Evolutionary conservation across 2,797 vertebrate genomes (phyloP).

Genomic region (Enteromius mattozi): DNA sequence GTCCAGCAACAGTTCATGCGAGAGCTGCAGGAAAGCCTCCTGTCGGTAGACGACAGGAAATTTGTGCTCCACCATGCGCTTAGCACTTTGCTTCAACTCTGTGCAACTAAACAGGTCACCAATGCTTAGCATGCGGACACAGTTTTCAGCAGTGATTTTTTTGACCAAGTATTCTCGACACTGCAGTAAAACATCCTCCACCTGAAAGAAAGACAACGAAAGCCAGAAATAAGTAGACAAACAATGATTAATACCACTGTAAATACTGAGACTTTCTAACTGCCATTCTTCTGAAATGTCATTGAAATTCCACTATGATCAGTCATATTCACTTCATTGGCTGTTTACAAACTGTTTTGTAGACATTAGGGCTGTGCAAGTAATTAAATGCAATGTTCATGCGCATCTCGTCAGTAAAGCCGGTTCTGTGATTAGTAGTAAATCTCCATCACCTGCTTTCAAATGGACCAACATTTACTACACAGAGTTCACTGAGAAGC

Average conservation of each 20-base stretch:
- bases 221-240: not conserved
- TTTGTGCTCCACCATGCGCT: conserved; percentile 99
- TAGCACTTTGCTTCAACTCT: conserved; percentile 95
- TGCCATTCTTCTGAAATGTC: not conserved
- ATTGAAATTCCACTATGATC: not conserved
- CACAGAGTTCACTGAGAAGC: no score
- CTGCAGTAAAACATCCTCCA: conserved; percentile 93
- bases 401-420: no score
- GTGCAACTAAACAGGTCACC: conserved; percentile 96
- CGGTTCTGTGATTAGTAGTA: no score
- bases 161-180: conserved; percentile 98
- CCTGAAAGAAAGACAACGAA: conserved; percentile 75
- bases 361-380: no score
- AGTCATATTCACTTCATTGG: not conserved
- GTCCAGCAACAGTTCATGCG: conserved; percentile 93
- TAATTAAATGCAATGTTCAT: no score
- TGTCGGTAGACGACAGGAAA: conserved; percentile 94
- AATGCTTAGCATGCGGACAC: conserved; percentile 94
- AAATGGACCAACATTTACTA: no score
- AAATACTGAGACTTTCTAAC: not conserved
- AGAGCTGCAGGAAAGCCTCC: conserved; percentile 96
- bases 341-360: not conserved
- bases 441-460: no score
- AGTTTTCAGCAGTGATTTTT: conserved; percentile 98
- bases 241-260: not conserved